These are phyloP conservation scores for Jacana jacana DNA, from an alignment of 2,113 vertebrate species.

Conservation along the genomic window DNA sequence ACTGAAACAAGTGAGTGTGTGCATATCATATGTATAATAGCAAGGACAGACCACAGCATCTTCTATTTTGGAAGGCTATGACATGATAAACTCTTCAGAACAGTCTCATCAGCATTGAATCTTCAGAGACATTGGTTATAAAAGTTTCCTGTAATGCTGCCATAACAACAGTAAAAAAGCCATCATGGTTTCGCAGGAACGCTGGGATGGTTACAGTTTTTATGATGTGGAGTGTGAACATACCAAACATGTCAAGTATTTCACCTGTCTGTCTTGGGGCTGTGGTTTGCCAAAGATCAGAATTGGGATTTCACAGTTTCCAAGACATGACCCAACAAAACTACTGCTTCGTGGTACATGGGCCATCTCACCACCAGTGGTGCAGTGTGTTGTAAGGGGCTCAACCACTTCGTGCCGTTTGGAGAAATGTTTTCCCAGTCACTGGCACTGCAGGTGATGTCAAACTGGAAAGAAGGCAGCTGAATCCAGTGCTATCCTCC, in stretches of 20 bases:
- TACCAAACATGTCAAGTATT: neutral
- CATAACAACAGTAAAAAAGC: neutral
- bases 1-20: neutral
- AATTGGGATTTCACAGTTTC: neutral
- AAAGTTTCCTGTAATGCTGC: neutral
- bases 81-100: neutral
- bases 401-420: neutral
- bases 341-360: accelerated
- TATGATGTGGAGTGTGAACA: neutral
- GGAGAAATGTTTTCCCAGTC: neutral
- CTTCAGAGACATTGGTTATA: neutral
- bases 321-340: neutral
- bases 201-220: neutral
- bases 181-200: neutral
- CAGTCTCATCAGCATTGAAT: neutral
- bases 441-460: neutral
- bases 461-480: neutral
- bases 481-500: neutral
- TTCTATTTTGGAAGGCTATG: neutral
- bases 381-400: neutral
- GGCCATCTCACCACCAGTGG: neutral
- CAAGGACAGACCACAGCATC: neutral
- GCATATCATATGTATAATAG: neutral
- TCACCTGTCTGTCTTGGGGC: neutral
- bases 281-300: neutral